Evolutionary conservation across 2,113 vertebrate species (phyloP), one percentile per base, ranked within the genome.

Genomic region (Pedionomus torquatus): DNA sequence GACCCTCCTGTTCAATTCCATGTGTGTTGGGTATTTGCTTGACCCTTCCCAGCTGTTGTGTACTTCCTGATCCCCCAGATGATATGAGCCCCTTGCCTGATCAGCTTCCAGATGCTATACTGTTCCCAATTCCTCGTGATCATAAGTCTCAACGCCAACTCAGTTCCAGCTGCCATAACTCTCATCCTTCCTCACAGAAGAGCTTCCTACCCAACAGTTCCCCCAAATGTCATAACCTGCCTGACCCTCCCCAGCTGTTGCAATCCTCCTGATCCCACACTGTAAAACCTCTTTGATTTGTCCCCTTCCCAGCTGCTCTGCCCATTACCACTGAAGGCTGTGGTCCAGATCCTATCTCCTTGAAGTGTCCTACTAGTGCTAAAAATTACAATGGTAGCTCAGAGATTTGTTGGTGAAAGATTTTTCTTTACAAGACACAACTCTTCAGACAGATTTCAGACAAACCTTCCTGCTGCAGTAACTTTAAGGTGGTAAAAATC

Each of bases 11-110:
- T 92, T 96, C 89, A 75, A 30, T 90, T 97, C 94, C 92, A 78
- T 92, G 94, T 93, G 92, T 93, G 92, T 84, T 96, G 92, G 95
- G 92, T 93, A 93, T 97, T 97, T 96, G 88, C 55, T 95, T 96
- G 93, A 97, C 96, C 96, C 96, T 96, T 92, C 92, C 83, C 96
- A 96, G 97, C 97, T 97, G 96, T 82, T 97, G 80, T 93, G 72
- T 93, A 89, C 94, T 90, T 95, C 94, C 88, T 83, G 72, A 97
- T 97, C 77, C 95, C 90, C 95, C 1, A 44, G 95, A 94, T 79
- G 83, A 95, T 93, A 92, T 21, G 48, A 92, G 72, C 92, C 94
- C 92, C 95, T 96, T 95, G 96, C 97, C 95, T 95, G 94, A 97
- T 97, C 94, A 95, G 94, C 94, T 96, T 95, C 95, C 96, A 97